Percentiles rank a stretch among this genome's conserved stretches.
Conservation (phyloP, 2,113 vertebrate species). For the Eira barbara region DNA sequence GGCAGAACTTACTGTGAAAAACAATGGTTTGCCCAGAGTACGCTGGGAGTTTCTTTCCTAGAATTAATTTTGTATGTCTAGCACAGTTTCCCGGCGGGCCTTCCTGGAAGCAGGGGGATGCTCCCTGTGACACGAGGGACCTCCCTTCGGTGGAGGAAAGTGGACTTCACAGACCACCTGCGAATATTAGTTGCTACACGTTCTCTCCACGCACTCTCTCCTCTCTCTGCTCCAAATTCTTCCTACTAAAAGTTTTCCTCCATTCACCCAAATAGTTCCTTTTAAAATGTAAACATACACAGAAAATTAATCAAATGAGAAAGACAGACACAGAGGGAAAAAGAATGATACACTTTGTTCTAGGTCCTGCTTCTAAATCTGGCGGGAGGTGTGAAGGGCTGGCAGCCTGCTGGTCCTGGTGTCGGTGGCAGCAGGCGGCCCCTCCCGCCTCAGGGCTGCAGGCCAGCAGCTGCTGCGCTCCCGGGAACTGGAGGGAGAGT, state of each 20-base stretch:
- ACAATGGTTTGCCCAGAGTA: neutral
- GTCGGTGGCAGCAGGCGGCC: neutral
- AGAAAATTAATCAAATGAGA: constrained; percentile 57
- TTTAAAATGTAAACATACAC: constrained; percentile 59
- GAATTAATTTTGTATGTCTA: neutral
- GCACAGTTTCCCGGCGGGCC: neutral
- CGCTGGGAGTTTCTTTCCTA: neutral
- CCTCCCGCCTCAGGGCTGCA: neutral
- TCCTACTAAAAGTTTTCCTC: constrained; percentile 29
- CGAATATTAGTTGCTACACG: neutral
- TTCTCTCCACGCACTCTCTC: neutral
- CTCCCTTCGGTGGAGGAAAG: neutral
- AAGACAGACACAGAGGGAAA: constrained; percentile 30
- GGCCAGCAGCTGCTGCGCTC: constrained; percentile 36
- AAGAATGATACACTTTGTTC: constrained; percentile 59
- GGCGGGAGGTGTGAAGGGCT: constrained; percentile 68
- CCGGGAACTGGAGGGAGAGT: constrained; percentile 7
- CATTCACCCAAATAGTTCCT: constrained; percentile 19
- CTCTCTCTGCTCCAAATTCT: neutral
- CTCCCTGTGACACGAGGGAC: neutral
- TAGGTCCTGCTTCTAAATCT: constrained; percentile 68
- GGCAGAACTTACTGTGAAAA: neutral
- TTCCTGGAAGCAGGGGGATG: neutral
- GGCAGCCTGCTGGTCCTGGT: constrained; percentile 28
- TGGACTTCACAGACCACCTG: neutral